Percentiles rank a stretch among this genome's conserved stretches.
phyloP scores from a whole-genome alignment of 2,888 invertebrate species.

The Agapostemon virescens region DNA sequence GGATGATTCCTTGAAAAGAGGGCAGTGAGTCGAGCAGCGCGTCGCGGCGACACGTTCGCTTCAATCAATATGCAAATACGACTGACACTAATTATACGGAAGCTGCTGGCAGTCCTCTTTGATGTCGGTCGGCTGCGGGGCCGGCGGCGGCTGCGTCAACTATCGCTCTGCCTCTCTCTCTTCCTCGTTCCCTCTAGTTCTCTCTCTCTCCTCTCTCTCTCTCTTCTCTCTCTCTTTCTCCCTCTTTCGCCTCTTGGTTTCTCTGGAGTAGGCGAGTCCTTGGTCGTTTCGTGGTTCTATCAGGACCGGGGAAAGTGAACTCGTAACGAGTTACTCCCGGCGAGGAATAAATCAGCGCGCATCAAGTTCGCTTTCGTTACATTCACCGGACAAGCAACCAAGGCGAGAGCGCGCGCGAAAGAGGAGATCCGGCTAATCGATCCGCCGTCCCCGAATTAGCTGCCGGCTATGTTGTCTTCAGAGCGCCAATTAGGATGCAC shows the following conservation, averaged over 20 bases:
- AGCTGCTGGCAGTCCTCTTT: slow-evolving; percentile 76
- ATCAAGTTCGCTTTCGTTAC: slow-evolving; percentile 67
- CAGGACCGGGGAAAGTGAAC: slow-evolving; percentile 65
- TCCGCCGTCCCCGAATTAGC: slow-evolving; percentile 53
- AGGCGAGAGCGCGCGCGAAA: slow-evolving; percentile 15
- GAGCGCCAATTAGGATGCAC: slow-evolving; percentile 53
- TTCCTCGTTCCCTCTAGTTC: no score
- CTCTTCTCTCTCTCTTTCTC: not conserved
- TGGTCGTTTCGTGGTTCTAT: slow-evolving; percentile 65
- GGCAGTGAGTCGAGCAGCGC: slow-evolving; percentile 71
- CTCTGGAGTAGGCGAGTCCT: slow-evolving; percentile 60
- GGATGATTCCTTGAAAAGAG: slow-evolving; percentile 65
- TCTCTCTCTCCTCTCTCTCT: not conserved
- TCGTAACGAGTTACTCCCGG: slow-evolving; percentile 66
- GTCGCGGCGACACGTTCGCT: slow-evolving; percentile 72
- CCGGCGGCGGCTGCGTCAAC: slow-evolving; percentile 52
- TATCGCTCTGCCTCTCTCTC: slow-evolving; percentile 5
- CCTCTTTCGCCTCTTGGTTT: not conserved
- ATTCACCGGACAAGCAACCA: slow-evolving; percentile 47
- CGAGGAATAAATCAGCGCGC: slow-evolving; percentile 67
- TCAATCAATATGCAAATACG: slow-evolving; percentile 80
- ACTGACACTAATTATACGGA: slow-evolving; percentile 80
- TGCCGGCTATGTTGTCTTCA: slow-evolving; percentile 45
- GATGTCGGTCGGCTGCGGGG: slow-evolving; percentile 71
- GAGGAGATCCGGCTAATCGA: slow-evolving; percentile 50